A percentile compares a stretch with the other conserved stretches of the same genome.
Evolutionary conservation across 2,888 invertebrate genomes (phyloP).

Genomic region (Tachina lurida): DNA sequence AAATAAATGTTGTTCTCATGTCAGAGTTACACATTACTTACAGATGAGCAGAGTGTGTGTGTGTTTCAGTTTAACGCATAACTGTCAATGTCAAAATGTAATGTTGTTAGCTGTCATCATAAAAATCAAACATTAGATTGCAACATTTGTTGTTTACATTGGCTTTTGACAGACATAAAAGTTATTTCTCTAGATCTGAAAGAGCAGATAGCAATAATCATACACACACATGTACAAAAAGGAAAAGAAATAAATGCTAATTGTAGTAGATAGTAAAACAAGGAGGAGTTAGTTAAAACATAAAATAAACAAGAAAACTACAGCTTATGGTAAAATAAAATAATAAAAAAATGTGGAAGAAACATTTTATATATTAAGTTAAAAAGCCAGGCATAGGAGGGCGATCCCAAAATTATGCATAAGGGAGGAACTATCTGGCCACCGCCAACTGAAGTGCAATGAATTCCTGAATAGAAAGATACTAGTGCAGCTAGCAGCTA

Average conservation of each 20-base stretch:
- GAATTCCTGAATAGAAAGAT: too few species aligned
- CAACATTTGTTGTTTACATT: constrained; percentile 45
- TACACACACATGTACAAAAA: neutral
- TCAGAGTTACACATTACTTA: neutral
- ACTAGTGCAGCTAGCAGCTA: too few species aligned
- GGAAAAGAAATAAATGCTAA: constrained; percentile 9
- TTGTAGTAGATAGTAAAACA: constrained; percentile 3
- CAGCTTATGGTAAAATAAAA: neutral
- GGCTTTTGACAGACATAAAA: constrained; percentile 33
- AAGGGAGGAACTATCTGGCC: too few species aligned
- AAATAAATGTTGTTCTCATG: constrained; percentile 24
- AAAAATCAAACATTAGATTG: constrained; percentile 63
- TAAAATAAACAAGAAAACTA: neutral
- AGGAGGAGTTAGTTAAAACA: constrained; percentile 8
- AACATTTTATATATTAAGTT: neutral
- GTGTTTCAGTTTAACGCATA: constrained; percentile 59
- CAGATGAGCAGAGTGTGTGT: constrained; percentile 5
- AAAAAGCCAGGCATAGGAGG: neutral
- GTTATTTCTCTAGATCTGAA: constrained; percentile 9
- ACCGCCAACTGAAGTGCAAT: too few species aligned
- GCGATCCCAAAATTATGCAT: neutral
- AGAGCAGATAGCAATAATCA: neutral
- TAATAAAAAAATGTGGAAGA: neutral
- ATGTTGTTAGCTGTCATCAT: constrained; percentile 67
- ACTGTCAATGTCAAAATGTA: constrained; percentile 70